Evolutionary conservation across 2,113 vertebrate genomes (phyloP), one percentile per base, ranked within the genome.

Genomic region (Pangasianodon gigas): DNA sequence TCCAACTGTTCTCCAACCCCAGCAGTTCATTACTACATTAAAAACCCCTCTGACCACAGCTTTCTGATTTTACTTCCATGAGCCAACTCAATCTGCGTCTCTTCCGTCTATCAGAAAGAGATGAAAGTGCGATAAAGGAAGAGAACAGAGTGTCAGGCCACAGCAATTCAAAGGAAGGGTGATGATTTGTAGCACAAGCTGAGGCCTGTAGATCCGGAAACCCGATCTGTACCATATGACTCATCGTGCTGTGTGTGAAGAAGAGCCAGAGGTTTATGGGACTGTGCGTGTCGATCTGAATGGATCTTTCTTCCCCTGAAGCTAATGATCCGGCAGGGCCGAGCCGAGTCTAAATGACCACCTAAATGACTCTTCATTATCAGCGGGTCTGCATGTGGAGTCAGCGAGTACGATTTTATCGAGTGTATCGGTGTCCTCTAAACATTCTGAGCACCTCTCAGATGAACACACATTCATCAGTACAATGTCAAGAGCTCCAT

Each of bases 311-410:
- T 26, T 84, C 21, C 85, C 32, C 24, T 51, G 48, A 62, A 69
- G 32, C 54, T 51, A 86, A 88, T 74, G 74, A 86, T 74, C 91
- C 46, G 5, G 37, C 46, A 69, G 69, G 52, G 83, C 71, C 37
- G 48, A 89, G 67, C 29, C 67, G 56, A 89, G 62, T 82, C 87
- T 90, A 90, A 92, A 90, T 89, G 91, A 86, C 85, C 83, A 2
- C 37, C 67, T 87, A 46, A 91, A 88, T 37, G 62, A 89, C 85
- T 88, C 58, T 90, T 90, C 84, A 92, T 93, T 89, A 93, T 93
- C 87, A 83, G 84, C 51, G 48, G 87, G 26, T 13, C 62, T 88
- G 82, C 69, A 75, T 75, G 86, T 89, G 69, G 87, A 91, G 87
- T 88, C 90, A 82, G 80, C 51, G 67, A 88, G 80, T 16, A 82